Evolutionary conservation across 1,140 invertebrate species (phyloP).

Genomic region (Aphaenogaster rudis): DNA sequence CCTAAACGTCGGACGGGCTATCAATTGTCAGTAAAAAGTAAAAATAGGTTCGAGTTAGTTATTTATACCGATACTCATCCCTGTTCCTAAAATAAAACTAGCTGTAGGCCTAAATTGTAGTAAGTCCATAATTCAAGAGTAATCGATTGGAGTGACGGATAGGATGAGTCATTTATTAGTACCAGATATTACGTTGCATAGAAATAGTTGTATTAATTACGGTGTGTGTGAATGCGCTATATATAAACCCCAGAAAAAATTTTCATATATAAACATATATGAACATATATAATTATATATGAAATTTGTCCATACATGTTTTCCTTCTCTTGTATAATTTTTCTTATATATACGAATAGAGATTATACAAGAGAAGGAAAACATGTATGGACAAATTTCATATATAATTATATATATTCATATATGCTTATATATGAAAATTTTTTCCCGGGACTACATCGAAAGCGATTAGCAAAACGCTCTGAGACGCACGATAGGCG

Average conservation of each 20-base stretch:
- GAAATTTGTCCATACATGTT: no score
- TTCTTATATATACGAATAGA: no score
- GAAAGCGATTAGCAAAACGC: slow-evolving; percentile 4
- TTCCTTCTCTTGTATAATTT: no score
- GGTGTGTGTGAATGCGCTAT: background rate
- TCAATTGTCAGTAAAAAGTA: slow-evolving; percentile 14
- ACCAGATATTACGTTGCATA: slow-evolving; percentile 4
- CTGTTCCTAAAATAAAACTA: slow-evolving; percentile 4
- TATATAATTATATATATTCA: no score
- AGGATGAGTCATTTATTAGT: slow-evolving; percentile 29
- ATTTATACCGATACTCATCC: background rate
- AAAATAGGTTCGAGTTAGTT: slow-evolving; percentile 23
- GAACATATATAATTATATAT: no score
- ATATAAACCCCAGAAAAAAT: background rate
- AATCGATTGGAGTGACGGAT: slow-evolving; percentile 22
- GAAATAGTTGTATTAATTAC: slow-evolving; percentile 37
- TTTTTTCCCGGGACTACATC: background rate
- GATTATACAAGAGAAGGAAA: no score
- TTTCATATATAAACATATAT: no score
- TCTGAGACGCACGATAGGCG: background rate
- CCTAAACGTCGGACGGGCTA: background rate
- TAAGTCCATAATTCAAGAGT: slow-evolving; percentile 37
- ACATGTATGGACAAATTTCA: no score
- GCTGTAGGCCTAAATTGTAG: background rate
- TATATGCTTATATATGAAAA: no score